Percentiles rank a stretch among this genome's conserved stretches.
These are phyloP conservation scores for Oscheius sp. DNA, from an alignment of 2,888 invertebrate genomes.

Conservation along the genomic window DNA sequence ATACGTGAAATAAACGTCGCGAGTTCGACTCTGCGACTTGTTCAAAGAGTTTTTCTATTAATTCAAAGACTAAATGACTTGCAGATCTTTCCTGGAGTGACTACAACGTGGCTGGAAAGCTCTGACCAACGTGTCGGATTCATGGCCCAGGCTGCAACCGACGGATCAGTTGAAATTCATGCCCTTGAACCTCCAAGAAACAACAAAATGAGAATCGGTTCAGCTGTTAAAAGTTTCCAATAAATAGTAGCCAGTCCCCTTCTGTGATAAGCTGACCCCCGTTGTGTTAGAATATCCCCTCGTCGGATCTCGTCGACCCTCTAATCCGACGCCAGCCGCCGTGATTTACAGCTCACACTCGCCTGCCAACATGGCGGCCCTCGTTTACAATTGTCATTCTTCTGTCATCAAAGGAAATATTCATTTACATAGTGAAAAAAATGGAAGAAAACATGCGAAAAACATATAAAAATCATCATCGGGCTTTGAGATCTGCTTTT, in stretches of 20 bases:
- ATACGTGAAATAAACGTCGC: too few species aligned
- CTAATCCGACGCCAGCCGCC: constrained; percentile 35
- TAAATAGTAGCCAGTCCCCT: background rate
- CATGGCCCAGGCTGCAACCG: constrained; percentile 10
- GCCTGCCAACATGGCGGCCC: constrained; percentile 32
- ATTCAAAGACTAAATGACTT: background rate
- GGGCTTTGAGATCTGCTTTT: constrained; percentile 32
- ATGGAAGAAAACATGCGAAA: background rate
- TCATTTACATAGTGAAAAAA: background rate
- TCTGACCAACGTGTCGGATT: constrained; percentile 18
- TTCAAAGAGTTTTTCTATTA: too few species aligned
- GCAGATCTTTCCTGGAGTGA: constrained; percentile 14
- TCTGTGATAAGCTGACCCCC: background rate
- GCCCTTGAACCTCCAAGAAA: constrained; percentile 23
- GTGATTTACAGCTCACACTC: constrained; percentile 34
- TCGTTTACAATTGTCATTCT: constrained; percentile 6
- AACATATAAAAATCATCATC: constrained; percentile 12
- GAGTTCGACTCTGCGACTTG: too few species aligned
- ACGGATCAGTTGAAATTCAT: constrained; percentile 27
- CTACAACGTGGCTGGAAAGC: constrained; percentile 19
- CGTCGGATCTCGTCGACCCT: constrained; percentile 30
- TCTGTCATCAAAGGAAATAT: background rate
- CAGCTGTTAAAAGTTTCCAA: constrained; percentile 13
- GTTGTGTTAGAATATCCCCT: constrained; percentile 5
- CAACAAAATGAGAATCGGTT: constrained; percentile 20